Conservation (phyloP, 1,140 invertebrate species). For the Eupeodes corollae region DNA sequence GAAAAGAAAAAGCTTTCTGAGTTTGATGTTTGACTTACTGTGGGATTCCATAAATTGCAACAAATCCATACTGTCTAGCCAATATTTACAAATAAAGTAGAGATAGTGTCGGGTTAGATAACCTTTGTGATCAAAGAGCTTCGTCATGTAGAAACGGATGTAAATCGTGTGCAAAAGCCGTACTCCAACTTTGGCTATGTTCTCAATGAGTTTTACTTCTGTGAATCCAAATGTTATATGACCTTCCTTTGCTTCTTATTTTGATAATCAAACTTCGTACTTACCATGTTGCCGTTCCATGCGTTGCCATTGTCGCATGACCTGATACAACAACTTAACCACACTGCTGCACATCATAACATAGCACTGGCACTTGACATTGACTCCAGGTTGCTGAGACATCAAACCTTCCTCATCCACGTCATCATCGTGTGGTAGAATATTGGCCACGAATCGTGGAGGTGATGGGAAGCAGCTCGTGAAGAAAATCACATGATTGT, state of each 20-base stretch:
- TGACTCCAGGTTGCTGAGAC: neutral
- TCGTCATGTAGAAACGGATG: constrained; percentile 23
- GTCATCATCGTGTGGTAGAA: constrained; percentile 16
- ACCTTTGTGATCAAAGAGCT: constrained; percentile 25
- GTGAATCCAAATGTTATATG: neutral
- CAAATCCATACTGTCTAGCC: constrained; percentile 13
- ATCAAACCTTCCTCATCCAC: constrained; percentile 4
- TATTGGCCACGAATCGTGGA: constrained; percentile 16
- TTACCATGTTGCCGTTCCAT: constrained; percentile 14
- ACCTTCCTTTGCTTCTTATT: too few species aligned
- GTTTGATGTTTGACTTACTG: constrained; percentile 7
- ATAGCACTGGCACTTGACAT: constrained; percentile 23
- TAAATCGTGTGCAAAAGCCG: constrained; percentile 25
- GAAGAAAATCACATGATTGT: constrained; percentile 26
- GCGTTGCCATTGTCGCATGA: constrained; percentile 27
- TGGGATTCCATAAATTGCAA: constrained; percentile 20
- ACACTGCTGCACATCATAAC: constrained; percentile 27
- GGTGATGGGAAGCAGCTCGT: constrained; percentile 22
- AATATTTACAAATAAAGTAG: constrained; percentile 25
- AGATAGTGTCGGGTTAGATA: constrained; percentile 31
- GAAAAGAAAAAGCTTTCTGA: too few species aligned
- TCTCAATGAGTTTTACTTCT: constrained; percentile 17
- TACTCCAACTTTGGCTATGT: constrained; percentile 22
- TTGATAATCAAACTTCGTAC: neutral
- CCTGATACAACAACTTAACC: constrained; percentile 25